Conservation (phyloP, 2,113 vertebrate species). For the Protomyctophum bolini region DNA sequence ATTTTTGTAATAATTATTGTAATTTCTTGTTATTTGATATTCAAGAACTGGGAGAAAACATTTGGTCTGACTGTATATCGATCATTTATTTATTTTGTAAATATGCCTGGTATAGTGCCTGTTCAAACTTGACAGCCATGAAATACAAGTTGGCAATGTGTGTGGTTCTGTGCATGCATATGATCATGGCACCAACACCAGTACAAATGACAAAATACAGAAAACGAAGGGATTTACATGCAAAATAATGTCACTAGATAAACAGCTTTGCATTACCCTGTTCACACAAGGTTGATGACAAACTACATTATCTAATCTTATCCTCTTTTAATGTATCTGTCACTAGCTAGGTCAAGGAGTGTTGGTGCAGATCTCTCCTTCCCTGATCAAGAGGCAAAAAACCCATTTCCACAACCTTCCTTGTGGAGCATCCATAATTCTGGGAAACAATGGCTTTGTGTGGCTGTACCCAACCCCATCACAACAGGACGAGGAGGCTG, state of each 20-base stretch:
- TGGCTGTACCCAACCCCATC: slow-evolving; percentile 92
- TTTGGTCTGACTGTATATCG: too few species aligned
- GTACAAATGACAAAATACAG: too few species aligned
- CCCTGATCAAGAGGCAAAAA: slow-evolving; percentile 94
- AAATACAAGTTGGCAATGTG: too few species aligned
- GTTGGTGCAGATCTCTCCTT: slow-evolving; percentile 91
- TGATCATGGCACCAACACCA: too few species aligned
- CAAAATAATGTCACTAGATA: too few species aligned
- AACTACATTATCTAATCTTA: background rate
- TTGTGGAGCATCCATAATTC: slow-evolving; percentile 92
- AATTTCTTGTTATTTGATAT: too few species aligned
- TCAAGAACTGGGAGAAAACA: too few species aligned
- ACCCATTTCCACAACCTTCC: slow-evolving; percentile 96
- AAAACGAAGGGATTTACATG: background rate
- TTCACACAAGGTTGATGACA: background rate
- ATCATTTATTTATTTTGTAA: too few species aligned
- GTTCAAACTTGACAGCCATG: too few species aligned
- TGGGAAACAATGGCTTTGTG: slow-evolving; percentile 94
- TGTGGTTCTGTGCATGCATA: too few species aligned
- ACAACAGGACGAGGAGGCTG: slow-evolving; percentile 88
- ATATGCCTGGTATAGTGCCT: too few species aligned
- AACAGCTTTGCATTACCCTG: background rate
- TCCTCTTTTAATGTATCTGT: slow-evolving; percentile 10
- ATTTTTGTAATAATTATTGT: too few species aligned
- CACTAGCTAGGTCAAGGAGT: slow-evolving; percentile 93